Evolutionary conservation across 2,888 invertebrate genomes (phyloP), one percentile per base, ranked within the genome.

Genomic region (Geotrupes spiniger): DNA sequence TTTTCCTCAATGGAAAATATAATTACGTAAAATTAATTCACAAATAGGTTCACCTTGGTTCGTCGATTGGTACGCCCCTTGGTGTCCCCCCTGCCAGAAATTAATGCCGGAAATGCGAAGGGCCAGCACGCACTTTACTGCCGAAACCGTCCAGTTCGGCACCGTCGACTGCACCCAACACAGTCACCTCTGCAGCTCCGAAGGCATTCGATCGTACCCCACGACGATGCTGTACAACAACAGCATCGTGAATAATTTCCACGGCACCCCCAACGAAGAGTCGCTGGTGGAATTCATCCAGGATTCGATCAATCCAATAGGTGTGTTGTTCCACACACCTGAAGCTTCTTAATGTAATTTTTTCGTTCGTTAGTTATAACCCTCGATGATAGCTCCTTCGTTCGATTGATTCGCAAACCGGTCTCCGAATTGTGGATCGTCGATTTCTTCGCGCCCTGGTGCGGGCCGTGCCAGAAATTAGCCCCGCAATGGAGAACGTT

Each of bases 31-130:
- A n/a, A n/a, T n/a, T n/a, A n/a, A n/a, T n/a, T n/a, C n/a, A n/a
- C n/a, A n/a, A n/a, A 2, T 50, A 73, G 73, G 66, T 36, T 59
- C 61, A 41, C 69, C 73, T 1, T 86, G 85, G 84, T 80, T 87
- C 58, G 75, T 89, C 16, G 87, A 88, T 65, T 88, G 87, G 77
- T 87, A 83, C 68, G 84, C 87, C 1, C 87, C 87, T 60, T 87
- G 86, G 85, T 89, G 88, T 68, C 87, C 87, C 3, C 87, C 87
- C 0, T 89, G 88, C 63, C 78, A 84, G 71, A 75, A 78, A 48
- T 72, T 87, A 53, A 72, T 87, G 47, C 84, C 85, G 9, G 84
- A 86, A 72, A 73, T 85, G 52, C 74, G 85, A 9, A 81, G 80
- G 66, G 80, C 83, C 12, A 82, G 84, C 36, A 64, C 73, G 28